Base-by-base conservation (phyloP, 2,113 vertebrate genomes). In the Podilymbus podiceps region DNA sequence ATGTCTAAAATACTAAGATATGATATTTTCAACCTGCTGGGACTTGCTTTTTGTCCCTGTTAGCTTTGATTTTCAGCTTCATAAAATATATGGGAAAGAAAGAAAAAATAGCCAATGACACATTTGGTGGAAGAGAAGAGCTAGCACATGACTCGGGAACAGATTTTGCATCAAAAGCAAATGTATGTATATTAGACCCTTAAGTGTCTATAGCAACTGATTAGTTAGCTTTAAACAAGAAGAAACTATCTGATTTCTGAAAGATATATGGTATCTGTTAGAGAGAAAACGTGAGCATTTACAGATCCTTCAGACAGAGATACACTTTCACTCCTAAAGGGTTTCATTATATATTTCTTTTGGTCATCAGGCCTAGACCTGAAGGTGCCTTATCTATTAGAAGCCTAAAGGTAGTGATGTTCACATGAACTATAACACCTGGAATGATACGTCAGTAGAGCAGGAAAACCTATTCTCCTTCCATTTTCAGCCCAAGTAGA, bases 31-130 rank as follows among this genome's bases (percentile, higher is more conserved):
- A 97, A 93, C 96, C 96, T 96, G 91, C 97, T 97, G 91, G 85
- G 91, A 97, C 86, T 95, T 92, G 95, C 93, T 97, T 95, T 97
- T 98, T 97, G 91, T 96, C 92, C 85, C 88, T 95, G 80, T 69
- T 96, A 95, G 95, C 97, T 98, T 96, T 98, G 95, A 98, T 97
- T 97, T 96, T 94, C 93, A 93, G 94, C 96, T 97, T 97, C 94
- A 56, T 94, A 96, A 97, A 94, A 93, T 97, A 95, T 91, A 73
- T 72, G 63, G 60, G 49, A 76, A 91, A 84, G 95, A 93, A 93
- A 80, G 64, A 90, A 96, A 97, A 96, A 81, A 94, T 95, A 94
- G 69, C 85, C 74, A 73, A 35, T 91, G 94, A 97, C 93, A 96
- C 52, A 89, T 94, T 58, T 55, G 21, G 73, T 90, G 82, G 89